Evolutionary conservation across 2,888 invertebrate genomes (phyloP).

Genomic region (Plebejus melissa): DNA sequence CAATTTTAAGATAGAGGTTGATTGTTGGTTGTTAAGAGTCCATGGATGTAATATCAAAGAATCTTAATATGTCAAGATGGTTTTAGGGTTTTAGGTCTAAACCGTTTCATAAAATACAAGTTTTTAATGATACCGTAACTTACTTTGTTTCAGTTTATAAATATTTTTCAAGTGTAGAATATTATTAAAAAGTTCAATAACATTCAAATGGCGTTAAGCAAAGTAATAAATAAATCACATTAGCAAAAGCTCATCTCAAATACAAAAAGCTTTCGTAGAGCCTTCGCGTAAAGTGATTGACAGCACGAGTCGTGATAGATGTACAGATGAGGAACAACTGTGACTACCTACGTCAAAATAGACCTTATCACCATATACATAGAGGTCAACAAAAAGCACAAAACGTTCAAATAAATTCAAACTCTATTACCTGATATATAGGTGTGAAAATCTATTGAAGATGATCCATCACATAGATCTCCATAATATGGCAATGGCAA

Average conservation of each 20-base stretch:
- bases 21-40: too few relatives aligned
- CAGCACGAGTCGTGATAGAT: conserved; percentile 1
- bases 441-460: background rate
- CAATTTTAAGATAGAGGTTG: too few relatives aligned
- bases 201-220: background rate
- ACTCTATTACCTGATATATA: background rate
- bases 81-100: too few relatives aligned
- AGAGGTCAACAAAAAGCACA: background rate
- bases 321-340: background rate
- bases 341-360: background rate
- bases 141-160: too few relatives aligned
- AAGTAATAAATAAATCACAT: background rate
- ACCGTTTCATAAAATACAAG: too few relatives aligned
- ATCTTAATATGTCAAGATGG: too few relatives aligned
- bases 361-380: background rate
- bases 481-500: conserved; percentile 42
- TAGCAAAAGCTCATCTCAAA: background rate
- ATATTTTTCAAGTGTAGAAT: too few relatives aligned
- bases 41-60: too few relatives aligned
- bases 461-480: background rate
- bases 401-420: background rate
- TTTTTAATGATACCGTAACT: too few relatives aligned
- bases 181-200: background rate
- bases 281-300: background rate
- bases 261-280: background rate